These are phyloP conservation scores for Sipunculus nudus DNA, from an alignment of 2,888 invertebrate genomes.

Conservation along the genomic window DNA sequence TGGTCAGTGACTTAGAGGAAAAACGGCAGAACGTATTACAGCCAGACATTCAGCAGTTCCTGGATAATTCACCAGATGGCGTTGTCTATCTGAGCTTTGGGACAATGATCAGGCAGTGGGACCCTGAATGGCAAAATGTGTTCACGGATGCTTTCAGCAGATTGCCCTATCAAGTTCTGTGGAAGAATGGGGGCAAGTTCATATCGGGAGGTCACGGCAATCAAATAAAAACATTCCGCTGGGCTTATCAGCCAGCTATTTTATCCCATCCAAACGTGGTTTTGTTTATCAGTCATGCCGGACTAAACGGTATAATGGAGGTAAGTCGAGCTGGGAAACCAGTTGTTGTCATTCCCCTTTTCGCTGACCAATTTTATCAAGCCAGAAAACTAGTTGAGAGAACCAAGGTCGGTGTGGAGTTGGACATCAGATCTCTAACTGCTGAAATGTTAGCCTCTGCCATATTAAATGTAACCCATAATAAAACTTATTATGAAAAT, in stretches of 20 bases:
- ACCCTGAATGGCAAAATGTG: slow-evolving; percentile 14
- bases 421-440: slow-evolving; percentile 14
- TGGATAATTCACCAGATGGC: slow-evolving; percentile 8
- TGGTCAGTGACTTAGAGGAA: slow-evolving; percentile 23
- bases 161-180: slow-evolving; percentile 24
- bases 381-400: slow-evolving; percentile 19
- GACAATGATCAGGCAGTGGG: slow-evolving; percentile 13
- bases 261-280: slow-evolving; percentile 8
- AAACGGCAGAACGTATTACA: background rate
- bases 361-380: slow-evolving; percentile 26
- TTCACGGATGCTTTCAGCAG: slow-evolving; percentile 19
- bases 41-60: background rate
- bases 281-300: slow-evolving; percentile 28
- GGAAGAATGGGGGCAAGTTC: slow-evolving; percentile 19
- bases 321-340: slow-evolving; percentile 20
- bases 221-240: slow-evolving; percentile 14
- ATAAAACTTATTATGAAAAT: slow-evolving; percentile 10
- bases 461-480: slow-evolving; percentile 7
- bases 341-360: slow-evolving; percentile 31
- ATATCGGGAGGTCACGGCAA: slow-evolving; percentile 5
- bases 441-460: slow-evolving; percentile 5
- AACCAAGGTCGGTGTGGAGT: slow-evolving; percentile 15
- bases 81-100: slow-evolving; percentile 25
- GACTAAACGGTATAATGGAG: slow-evolving; percentile 26
- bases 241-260: slow-evolving; percentile 23